Conservation (phyloP, 2,797 vertebrate species). For the Xenops minutus region DNA sequence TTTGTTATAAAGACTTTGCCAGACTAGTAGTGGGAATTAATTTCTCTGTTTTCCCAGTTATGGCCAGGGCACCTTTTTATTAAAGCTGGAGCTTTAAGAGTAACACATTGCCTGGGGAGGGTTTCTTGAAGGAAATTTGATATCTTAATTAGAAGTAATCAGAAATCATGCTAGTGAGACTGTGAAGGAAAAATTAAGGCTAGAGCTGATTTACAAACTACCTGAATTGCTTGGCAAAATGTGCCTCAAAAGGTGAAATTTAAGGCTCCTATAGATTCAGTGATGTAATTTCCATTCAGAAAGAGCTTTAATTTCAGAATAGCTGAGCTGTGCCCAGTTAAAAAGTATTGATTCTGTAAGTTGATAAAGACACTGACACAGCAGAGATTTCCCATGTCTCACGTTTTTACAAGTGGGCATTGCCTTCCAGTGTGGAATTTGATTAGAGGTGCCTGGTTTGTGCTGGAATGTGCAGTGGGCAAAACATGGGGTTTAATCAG, state of each 20-base stretch:
- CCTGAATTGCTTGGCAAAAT: not conserved
- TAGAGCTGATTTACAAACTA: not conserved
- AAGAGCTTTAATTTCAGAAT: not conserved
- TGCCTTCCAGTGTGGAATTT: not conserved
- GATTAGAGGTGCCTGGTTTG: not conserved
- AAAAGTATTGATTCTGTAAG: not conserved
- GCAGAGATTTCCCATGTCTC: not conserved
- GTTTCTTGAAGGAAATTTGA: not conserved
- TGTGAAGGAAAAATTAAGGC: not conserved
- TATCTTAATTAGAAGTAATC: not conserved
- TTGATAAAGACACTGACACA: not conserved
- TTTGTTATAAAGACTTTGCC: not conserved
- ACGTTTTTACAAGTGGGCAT: rapidly evolving
- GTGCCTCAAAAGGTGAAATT: not conserved
- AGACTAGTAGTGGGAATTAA: not conserved
- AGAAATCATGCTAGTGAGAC: not conserved
- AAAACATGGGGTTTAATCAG: not conserved
- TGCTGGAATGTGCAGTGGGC: not conserved
- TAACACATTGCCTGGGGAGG: not conserved
- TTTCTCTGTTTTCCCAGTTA: not conserved
- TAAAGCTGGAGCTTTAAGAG: not conserved
- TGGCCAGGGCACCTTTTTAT: not conserved
- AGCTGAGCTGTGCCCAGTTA: not conserved
- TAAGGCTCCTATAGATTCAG: not conserved
- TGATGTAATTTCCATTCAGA: not conserved